These are phyloP conservation scores for Melipona beecheii DNA, from an alignment of 2,888 invertebrate species.

Conservation along the genomic window DNA sequence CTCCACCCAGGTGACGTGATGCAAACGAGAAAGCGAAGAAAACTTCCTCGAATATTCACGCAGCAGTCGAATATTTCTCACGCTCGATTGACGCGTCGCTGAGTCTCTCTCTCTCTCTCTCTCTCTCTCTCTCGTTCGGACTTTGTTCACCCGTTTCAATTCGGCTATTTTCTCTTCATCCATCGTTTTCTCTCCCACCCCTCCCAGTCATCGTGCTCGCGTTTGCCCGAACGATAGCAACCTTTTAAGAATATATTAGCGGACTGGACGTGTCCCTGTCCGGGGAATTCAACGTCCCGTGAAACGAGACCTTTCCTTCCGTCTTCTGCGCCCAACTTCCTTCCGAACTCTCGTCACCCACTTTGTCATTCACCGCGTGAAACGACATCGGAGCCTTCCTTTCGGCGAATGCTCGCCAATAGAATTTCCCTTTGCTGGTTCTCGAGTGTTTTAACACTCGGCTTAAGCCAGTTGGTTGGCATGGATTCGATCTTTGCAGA, in stretches of 20 bases:
- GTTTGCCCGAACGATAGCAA: slow-evolving; percentile 38
- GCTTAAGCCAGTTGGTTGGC: no score
- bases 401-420: slow-evolving; percentile 39
- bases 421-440: slow-evolving; percentile 27
- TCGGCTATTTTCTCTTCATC: slow-evolving; percentile 25
- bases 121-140: slow-evolving; percentile 23
- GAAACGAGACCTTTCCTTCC: slow-evolving; percentile 62
- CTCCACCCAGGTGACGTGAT: slow-evolving; percentile 18
- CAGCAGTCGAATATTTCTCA: slow-evolving; percentile 45
- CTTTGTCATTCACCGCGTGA: slow-evolving; percentile 55
- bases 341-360: slow-evolving; percentile 20
- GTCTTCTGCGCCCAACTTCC: background rate
- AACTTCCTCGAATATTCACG: slow-evolving; percentile 30
- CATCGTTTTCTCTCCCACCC: background rate
- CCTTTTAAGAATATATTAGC: slow-evolving; percentile 49
- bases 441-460: no score
- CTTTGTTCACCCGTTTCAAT: slow-evolving; percentile 1
- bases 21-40: slow-evolving; percentile 26
- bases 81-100: slow-evolving; percentile 63
- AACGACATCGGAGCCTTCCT: slow-evolving; percentile 15
- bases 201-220: background rate
- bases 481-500: no score
- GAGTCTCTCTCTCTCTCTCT: slow-evolving; percentile 49
- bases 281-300: slow-evolving; percentile 67
- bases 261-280: slow-evolving; percentile 28